Percentiles rank a stretch among this genome's conserved stretches.
These are phyloP conservation scores for Polyommatus iphigenia DNA, from an alignment of 2,888 invertebrate species.

Conservation along the genomic window DNA sequence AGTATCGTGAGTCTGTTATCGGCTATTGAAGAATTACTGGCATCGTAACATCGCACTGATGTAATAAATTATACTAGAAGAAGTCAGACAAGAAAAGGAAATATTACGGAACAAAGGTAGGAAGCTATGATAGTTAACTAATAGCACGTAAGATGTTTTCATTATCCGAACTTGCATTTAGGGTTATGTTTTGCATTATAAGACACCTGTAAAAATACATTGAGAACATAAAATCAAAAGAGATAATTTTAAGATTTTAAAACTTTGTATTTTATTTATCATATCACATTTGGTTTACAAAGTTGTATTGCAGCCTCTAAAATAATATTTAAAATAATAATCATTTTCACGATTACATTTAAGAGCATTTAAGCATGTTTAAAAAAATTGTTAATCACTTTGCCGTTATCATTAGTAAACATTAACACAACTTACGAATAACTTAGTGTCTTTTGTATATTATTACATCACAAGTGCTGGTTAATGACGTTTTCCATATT, in stretches of 20 bases:
- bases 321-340: not conserved
- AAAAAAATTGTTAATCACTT: not conserved
- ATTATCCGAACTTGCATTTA: slow-evolving; percentile 10
- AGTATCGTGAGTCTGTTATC: slow-evolving; percentile 8
- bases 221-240: not conserved
- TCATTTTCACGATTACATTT: not conserved
- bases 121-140: slow-evolving; percentile 27
- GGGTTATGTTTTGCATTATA: not conserved
- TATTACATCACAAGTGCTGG: not conserved
- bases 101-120: slow-evolving; percentile 28
- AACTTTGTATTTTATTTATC: slow-evolving; percentile 8
- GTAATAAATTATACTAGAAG: slow-evolving; percentile 24
- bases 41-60: slow-evolving; percentile 26
- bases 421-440: not conserved
- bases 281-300: slow-evolving; percentile 11
- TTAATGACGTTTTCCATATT: slow-evolving; percentile 1
- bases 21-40: slow-evolving; percentile 13
- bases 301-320: slow-evolving; percentile 13
- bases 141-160: slow-evolving; percentile 25
- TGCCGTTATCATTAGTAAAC: not conserved
- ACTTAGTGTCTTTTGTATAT: slow-evolving; percentile 9
- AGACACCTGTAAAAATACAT: not conserved
- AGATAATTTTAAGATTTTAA: not conserved
- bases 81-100: slow-evolving; percentile 29
- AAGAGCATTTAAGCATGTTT: not conserved